Conservation (phyloP, 2,797 vertebrate genomes). For the Cyclopterus lumpus region DNA sequence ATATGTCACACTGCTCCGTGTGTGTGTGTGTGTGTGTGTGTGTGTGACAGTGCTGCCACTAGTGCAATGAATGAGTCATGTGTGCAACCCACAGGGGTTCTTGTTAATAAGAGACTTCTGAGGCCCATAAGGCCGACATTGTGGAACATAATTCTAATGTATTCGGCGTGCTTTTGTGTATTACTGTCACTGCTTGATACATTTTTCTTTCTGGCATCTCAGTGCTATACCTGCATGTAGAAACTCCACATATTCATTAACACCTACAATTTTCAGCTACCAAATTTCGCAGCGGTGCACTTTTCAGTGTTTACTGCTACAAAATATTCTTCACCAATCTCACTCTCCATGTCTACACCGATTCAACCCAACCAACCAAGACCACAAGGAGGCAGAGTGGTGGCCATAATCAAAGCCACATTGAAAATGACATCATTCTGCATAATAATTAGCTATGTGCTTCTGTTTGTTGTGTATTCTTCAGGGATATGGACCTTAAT, state of each 20-base stretch:
- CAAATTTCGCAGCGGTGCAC: background rate
- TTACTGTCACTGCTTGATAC: background rate
- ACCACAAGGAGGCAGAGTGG: background rate
- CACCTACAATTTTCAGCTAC: background rate
- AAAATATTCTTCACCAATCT: background rate
- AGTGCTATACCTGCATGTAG: background rate
- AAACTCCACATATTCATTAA: background rate
- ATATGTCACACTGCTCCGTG: slow-evolving; percentile 27
- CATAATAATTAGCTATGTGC: too few relatives aligned
- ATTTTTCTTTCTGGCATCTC: background rate
- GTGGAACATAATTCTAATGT: slow-evolving; percentile 4
- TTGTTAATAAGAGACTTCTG: slow-evolving; percentile 45
- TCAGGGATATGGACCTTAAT: too few relatives aligned
- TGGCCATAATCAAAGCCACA: too few relatives aligned
- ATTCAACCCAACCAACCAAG: background rate
- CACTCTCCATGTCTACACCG: background rate
- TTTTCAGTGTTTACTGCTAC: background rate
- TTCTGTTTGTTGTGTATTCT: too few relatives aligned
- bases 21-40: slow-evolving; percentile 21
- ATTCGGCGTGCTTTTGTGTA: background rate
- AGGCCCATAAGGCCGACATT: slow-evolving; percentile 25
- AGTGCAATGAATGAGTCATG: slow-evolving; percentile 59
- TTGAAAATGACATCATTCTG: too few relatives aligned
- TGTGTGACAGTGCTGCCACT: slow-evolving; percentile 39
- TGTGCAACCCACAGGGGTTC: slow-evolving; percentile 44